Percentiles rank a stretch among this genome's conserved stretches.
Conservation (phyloP, 2,797 vertebrate genomes). For the Neomorphus geoffroyi region DNA sequence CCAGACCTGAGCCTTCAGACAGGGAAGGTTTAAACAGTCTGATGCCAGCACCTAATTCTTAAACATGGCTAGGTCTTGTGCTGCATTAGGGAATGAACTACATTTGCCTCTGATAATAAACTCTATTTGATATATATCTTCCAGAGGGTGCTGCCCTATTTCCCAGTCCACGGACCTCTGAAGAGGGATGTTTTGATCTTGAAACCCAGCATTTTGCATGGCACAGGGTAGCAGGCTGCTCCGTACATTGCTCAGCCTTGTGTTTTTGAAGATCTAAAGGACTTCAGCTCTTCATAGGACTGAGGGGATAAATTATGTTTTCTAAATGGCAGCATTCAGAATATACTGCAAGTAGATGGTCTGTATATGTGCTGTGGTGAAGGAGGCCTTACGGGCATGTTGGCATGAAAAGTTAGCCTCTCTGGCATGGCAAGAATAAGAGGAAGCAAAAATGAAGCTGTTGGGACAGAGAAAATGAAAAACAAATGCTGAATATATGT, state of each 20-base stretch:
- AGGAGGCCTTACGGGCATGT: not conserved
- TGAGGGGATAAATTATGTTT: not conserved
- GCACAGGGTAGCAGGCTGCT: not conserved
- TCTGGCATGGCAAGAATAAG: fast-evolving
- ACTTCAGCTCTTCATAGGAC: not conserved
- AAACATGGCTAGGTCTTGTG: not conserved
- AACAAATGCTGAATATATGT: not conserved
- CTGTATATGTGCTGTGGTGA: not conserved
- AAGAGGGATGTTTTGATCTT: not conserved
- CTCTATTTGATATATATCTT: not conserved
- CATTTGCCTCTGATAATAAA: not conserved
- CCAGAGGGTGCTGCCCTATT: not conserved
- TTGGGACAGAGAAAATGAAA: not conserved
- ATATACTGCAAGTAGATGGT: not conserved
- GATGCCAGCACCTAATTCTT: not conserved
- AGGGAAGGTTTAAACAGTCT: not conserved
- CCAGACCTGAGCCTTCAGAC: not conserved
- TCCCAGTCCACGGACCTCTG: not conserved
- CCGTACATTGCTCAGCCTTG: not conserved
- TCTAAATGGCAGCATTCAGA: not conserved
- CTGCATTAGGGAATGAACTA: not conserved
- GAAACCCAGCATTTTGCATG: not conserved
- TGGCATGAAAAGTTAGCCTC: not conserved
- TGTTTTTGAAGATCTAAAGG: not conserved
- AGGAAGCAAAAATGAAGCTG: not conserved